Evolutionary conservation across 2,113 vertebrate genomes (phyloP).

Genomic region (Hystrix cristata): DNA sequence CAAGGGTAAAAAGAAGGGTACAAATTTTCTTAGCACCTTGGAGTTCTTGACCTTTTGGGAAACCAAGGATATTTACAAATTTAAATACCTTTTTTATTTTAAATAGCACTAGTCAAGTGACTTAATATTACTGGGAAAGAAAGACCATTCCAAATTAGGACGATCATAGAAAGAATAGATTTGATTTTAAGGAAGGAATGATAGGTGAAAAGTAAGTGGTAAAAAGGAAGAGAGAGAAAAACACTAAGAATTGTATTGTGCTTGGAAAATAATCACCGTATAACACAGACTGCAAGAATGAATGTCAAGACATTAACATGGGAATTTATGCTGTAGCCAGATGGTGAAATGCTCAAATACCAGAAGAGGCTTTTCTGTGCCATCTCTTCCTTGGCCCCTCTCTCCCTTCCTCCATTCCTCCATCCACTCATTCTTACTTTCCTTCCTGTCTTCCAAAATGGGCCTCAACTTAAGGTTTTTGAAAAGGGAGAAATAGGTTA

Average conservation of each 20-base stretch:
- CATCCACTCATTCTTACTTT: not conserved
- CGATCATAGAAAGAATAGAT: not conserved
- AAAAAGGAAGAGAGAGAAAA: slow-evolving; percentile 4
- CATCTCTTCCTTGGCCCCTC: not conserved
- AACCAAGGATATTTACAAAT: not conserved
- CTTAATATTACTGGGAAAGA: not conserved
- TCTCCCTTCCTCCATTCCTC: not conserved
- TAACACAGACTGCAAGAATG: not conserved
- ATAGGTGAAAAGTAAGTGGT: not conserved
- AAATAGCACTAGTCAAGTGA: not conserved
- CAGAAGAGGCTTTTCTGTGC: not conserved
- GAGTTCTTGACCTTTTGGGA: not conserved
- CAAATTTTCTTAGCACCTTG: not conserved
- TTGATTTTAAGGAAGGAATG: not conserved
- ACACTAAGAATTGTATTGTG: not conserved
- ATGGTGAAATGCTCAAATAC: not conserved
- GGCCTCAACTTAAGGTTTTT: not conserved
- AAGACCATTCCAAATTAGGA: not conserved
- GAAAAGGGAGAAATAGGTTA: not conserved
- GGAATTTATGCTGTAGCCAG: not conserved
- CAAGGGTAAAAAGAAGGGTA: not conserved
- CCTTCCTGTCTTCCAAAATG: not conserved
- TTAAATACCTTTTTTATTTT: not conserved
- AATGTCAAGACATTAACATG: not conserved
- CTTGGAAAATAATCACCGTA: not conserved